These are phyloP conservation scores for Drosophila melanogaster DNA, from an alignment of 1,140 invertebrate species.

Conservation along the genomic window DNA sequence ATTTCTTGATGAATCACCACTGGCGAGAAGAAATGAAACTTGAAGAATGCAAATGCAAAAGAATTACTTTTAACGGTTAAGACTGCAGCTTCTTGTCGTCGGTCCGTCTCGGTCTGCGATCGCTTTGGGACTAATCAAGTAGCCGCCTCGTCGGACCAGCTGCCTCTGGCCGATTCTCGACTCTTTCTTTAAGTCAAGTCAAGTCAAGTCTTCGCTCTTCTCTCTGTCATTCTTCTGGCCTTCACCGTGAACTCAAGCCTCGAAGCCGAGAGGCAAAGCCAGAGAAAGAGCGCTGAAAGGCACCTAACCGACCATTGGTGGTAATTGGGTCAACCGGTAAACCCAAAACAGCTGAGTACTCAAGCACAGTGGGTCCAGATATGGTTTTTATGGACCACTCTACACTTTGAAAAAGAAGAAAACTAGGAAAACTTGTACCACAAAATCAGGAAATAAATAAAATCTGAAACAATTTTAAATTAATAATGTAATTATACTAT, in stretches of 20 bases:
- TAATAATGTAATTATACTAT: no score
- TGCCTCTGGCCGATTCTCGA: not conserved
- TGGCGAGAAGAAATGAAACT: not conserved
- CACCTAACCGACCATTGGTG: constrained; percentile 18
- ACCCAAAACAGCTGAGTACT: constrained; percentile 51
- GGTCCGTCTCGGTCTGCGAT: constrained; percentile 40
- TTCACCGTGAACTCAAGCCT: constrained; percentile 31
- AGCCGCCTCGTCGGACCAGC: constrained; percentile 3
- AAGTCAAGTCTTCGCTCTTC: not conserved
- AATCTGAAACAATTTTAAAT: no score
- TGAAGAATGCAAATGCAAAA: constrained; percentile 42
- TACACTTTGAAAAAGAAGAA: no score
- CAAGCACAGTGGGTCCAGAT: not conserved
- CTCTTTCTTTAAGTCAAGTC: not conserved
- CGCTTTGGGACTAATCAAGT: constrained; percentile 68
- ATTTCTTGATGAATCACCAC: constrained; percentile 53
- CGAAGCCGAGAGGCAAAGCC: constrained; percentile 10
- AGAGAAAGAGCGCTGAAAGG: constrained; percentile 26
- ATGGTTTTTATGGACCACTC: no score
- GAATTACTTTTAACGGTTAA: constrained; percentile 15
- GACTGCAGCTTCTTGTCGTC: constrained; percentile 2
- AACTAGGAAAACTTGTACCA: no score
- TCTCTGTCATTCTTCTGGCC: constrained; percentile 15
- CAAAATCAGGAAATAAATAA: no score
- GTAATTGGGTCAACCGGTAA: constrained; percentile 74